Base-by-base conservation (phyloP, 2,888 invertebrate species). In the Stenoptilia bipunctidactyla region DNA sequence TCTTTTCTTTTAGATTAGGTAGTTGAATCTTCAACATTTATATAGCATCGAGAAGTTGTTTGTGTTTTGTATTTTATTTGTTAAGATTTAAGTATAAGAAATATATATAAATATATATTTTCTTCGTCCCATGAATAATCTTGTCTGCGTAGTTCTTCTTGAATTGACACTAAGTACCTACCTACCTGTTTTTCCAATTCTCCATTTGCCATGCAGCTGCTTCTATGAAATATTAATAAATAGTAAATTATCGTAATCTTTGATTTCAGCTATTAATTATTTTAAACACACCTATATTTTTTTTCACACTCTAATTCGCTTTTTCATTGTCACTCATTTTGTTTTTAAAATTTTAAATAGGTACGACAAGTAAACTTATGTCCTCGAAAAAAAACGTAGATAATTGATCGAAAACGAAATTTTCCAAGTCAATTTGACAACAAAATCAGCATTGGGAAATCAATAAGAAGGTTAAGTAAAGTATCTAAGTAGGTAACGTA, bases 291-390 rank as follows among this genome's bases (percentile, higher is more conserved):
- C 84, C 84, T 72, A 61, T 69, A 74, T 41, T 67, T 64, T 52
- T 74, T 84, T 59, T 85, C 85, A 46, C 80, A 77, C 42, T 85
- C 84, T 48, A 82, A 55, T 61, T 85, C 85, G 44, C 52, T 66
- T 66, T 71, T 84, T 85, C 85, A 42, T 85, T 71, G 66, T 84
- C 85, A 58, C 57, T 71, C 43, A 84, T 83, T 49, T 68, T 71
- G 74, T 79, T 77, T 57, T 41, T 34, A 13, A 59, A 15, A n/a
- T n/a, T n/a, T n/a, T n/a, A n/a, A n/a, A n/a, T n/a, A n/a, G n/a
- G n/a, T n/a, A n/a, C n/a, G n/a, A n/a, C n/a, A n/a, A n/a, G n/a
- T n/a, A n/a, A n/a, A n/a, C n/a, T n/a, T n/a, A n/a, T n/a, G n/a
- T 37, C 36, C 13, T 38, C 34, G 27, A 20, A 15, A 13, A 13